Evolutionary conservation across 2,797 vertebrate genomes (phyloP), one percentile per base, ranked within the genome.

Genomic region (Acipenser ruthenus): DNA sequence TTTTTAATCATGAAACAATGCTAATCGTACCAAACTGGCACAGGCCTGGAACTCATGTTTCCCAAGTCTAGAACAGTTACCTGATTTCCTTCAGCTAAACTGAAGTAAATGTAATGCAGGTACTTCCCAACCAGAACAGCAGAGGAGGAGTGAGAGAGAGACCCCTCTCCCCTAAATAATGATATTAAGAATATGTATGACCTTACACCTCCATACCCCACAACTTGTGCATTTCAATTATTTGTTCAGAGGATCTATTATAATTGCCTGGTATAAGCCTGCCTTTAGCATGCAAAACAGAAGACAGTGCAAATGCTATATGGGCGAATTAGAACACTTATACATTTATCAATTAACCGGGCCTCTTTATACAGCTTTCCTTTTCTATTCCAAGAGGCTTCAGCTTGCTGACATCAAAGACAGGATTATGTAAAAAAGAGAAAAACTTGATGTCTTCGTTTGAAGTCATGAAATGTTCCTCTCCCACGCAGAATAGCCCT

Each of bases 281-380:
- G 83, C 87, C 88, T 95, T 96, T 96, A 89, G 84, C 85, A 95
- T 96, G 93, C 90, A 95, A 96, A 96, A 86, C 84, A 93, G 92
- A 90, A 84, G 80, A 89, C 89, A 90, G 90, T 88, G 82, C 77
- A 86, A 84, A 86, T 80, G 81, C 80, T 85, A 83, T 81, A 81
- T 76, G 68, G 75, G 79, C 11, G 69, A 89, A 92, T 92, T 82
- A 82, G 83, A 84, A 78, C 78, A 81, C 86, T 90, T 86, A 90
- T 84, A 82, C 78, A 76, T 47, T 13, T 83, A 86, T 81, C 86
- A 88, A 90, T 88, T 82, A 87, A 88, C 82, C 72, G 59, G 77
- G 80, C 75, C 80, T 84, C 84, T 86, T 85, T 88, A 88, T 81
- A 86, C 82, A 82, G 86, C 79, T 86, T 82, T 74, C 70, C 76